A percentile compares a stretch with the other conserved stretches of the same genome.
Evolutionary conservation across 2,888 invertebrate genomes (phyloP).

Genomic region (Oxystoma pomonae): DNA sequence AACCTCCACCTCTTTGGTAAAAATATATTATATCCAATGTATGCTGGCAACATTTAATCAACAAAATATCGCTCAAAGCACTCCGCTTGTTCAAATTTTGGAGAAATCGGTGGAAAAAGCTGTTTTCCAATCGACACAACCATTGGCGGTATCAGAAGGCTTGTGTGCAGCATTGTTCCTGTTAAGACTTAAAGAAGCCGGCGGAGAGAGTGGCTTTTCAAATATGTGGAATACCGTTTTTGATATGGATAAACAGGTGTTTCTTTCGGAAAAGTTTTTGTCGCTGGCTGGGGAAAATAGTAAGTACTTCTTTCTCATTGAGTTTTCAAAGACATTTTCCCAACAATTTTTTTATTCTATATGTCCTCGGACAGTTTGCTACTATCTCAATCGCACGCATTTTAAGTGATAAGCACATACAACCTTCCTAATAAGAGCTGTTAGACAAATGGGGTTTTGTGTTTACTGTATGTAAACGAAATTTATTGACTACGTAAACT

Average conservation of each 20-base stretch:
- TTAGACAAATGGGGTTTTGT: no score
- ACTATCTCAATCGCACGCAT: no score
- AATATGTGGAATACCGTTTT: constrained; percentile 66
- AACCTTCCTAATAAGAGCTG: no score
- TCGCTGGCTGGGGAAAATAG: constrained; percentile 65
- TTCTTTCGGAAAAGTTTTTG: constrained; percentile 80
- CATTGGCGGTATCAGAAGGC: constrained; percentile 65
- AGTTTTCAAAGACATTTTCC: neutral
- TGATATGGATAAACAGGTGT: constrained; percentile 73
- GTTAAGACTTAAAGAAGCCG: constrained; percentile 52
- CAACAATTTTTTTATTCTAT: neutral
- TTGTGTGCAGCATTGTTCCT: constrained; percentile 65
- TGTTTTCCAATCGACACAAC: constrained; percentile 68
- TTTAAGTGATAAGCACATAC: no score
- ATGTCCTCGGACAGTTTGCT: no score
- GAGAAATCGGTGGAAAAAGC: constrained; percentile 72
- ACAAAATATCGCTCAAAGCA: constrained; percentile 48
- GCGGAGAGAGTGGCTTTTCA: constrained; percentile 51
- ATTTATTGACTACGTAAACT: no score
- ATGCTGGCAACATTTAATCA: constrained; percentile 62
- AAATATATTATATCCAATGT: constrained; percentile 75
- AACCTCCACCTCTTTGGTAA: constrained; percentile 70
- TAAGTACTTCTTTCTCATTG: constrained; percentile 30
- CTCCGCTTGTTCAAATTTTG: constrained; percentile 59
- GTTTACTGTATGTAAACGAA: no score